Conservation (phyloP, 2,797 vertebrate genomes). For the Myotis daubentonii region DNA sequence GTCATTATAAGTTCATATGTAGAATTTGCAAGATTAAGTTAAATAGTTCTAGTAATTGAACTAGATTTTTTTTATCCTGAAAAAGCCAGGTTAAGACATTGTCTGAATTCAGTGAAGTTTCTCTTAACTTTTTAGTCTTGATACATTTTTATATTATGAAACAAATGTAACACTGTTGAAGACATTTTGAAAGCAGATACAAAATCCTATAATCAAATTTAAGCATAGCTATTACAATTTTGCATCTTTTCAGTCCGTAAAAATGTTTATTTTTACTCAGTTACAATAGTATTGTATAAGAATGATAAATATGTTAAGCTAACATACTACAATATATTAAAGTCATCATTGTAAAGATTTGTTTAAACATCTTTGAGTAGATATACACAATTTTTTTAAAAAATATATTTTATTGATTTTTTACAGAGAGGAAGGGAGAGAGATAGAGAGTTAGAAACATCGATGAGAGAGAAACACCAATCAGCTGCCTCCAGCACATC, state of each 20-base stretch:
- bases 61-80: background rate
- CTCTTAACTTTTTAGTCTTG: constrained; percentile 24
- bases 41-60: background rate
- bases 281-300: background rate
- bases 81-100: background rate
- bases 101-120: constrained; percentile 44
- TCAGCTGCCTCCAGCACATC: too few species aligned
- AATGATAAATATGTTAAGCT: background rate
- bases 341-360: background rate
- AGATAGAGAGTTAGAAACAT: too few species aligned
- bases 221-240: constrained; percentile 25
- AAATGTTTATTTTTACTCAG: background rate
- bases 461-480: too few species aligned
- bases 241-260: background rate
- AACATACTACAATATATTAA: background rate
- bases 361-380: background rate
- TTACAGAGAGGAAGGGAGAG: too few species aligned
- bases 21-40: constrained; percentile 16
- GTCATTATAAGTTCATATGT: background rate
- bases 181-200: constrained; percentile 48
- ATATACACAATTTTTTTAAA: background rate
- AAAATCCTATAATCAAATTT: constrained; percentile 33
- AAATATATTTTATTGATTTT: too few species aligned
- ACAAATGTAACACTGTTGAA: constrained; percentile 27
- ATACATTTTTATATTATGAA: constrained; percentile 36